Evolutionary conservation across 2,888 invertebrate genomes (phyloP), one percentile per base, ranked within the genome.

Genomic region (Polydesmus complanatus): DNA sequence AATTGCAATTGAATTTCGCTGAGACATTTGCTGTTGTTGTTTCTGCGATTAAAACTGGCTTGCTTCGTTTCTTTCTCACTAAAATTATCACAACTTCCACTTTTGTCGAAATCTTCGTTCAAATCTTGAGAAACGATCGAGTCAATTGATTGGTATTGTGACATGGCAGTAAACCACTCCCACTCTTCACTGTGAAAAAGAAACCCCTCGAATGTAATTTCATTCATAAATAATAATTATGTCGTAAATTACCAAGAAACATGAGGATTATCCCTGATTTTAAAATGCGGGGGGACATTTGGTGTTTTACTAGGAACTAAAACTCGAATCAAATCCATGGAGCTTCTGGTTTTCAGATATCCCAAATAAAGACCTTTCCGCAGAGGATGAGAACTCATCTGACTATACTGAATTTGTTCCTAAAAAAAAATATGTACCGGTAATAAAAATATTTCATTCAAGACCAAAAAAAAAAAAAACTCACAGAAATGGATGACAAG

Each of bases 321-420:
- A 11, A 97, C 85, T 69, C 92, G 85, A 54, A 96, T 88, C 63
- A 90, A 83, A 73, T 96, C 96, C 61, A 97, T 91, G 1, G 95
- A 94, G 67, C 92, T 92, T 72, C 93, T 91, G 79, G 97, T 86
- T 75, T 97, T 96, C 65, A 98, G 78, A 75, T 96, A 98, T 49
- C 95, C 92, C 66, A 98, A 78, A 77, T 98, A 97, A 23, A 98
- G 79, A 0, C 98, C 97, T 27, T 85, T 83, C 1, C 85, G 80
- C 56, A 97, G 75, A 68, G 86, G 86, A 60, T 88, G 83, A 65
- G 85, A 82, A 61, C 92, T 92, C 54, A 86, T 85, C 79, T 90
- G 83, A 68, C 83, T 83, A 72, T 84, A 86, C 27, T 77, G 73
- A 52, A 82, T 78, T 73, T 81, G 78, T 62, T 80, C 79, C 79